Evolutionary conservation across 2,797 vertebrate genomes (phyloP).

Genomic region (Brotula barbata): DNA sequence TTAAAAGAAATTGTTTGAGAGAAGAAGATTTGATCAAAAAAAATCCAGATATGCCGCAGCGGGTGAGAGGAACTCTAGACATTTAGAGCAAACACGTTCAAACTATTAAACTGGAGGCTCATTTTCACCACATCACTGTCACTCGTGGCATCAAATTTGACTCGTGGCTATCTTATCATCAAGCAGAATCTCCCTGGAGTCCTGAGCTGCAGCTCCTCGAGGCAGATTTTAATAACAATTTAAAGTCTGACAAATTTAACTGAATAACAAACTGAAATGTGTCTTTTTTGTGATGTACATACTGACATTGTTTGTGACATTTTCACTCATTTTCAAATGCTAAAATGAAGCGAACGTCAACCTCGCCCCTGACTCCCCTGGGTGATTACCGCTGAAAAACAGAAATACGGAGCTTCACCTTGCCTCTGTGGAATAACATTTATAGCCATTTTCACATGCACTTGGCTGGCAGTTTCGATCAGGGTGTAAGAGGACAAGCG

Average conservation of each 20-base stretch:
- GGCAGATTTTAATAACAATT: neutral
- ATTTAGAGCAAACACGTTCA: slow-evolving; percentile 11
- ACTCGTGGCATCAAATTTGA: slow-evolving; percentile 14
- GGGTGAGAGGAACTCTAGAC: neutral
- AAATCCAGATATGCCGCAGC: neutral
- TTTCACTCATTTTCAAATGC: slow-evolving; percentile 16
- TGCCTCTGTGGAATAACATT: slow-evolving; percentile 31
- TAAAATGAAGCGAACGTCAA: slow-evolving; percentile 1
- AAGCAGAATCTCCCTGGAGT: neutral
- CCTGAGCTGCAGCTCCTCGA: too few relatives aligned
- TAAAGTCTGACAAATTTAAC: neutral
- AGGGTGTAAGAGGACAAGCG: slow-evolving; percentile 45
- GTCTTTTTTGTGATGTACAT: neutral
- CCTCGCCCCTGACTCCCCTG: neutral
- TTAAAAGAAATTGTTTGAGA: neutral
- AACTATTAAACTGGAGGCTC: neutral
- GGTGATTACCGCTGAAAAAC: slow-evolving; percentile 12
- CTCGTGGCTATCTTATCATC: neutral
- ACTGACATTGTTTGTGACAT: slow-evolving; percentile 5
- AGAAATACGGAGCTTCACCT: slow-evolving; percentile 21
- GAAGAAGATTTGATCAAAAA: neutral
- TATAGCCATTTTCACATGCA: slow-evolving; percentile 40
- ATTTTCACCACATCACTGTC: slow-evolving; percentile 26
- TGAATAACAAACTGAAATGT: neutral
- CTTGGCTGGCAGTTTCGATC: slow-evolving; percentile 44